A percentile compares a stretch with the other conserved stretches of the same genome.
These are phyloP conservation scores for Scarus forsteni DNA, from an alignment of 2,797 vertebrate species.

Conservation along the genomic window DNA sequence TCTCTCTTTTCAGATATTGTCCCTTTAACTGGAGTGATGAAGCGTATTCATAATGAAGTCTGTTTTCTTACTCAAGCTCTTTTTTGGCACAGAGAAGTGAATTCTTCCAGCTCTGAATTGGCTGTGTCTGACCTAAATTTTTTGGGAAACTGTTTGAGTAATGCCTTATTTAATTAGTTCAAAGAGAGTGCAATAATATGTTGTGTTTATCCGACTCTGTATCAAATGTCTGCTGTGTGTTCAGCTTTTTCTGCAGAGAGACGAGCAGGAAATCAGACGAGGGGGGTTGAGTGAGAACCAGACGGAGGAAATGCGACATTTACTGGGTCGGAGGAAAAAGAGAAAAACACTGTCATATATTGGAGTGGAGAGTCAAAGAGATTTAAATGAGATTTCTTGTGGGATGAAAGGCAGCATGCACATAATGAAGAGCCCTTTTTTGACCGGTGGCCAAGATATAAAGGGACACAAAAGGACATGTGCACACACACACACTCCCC, in stretches of 20 bases:
- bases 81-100: background rate
- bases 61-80: background rate
- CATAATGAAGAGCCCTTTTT: conserved; percentile 55
- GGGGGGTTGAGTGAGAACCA: conserved; percentile 4
- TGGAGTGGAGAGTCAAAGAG: conserved; percentile 30
- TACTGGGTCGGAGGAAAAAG: conserved; percentile 15
- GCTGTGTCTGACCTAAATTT: conserved; percentile 2
- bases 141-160: background rate
- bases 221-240: background rate
- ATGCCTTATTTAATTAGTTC: conserved; percentile 5
- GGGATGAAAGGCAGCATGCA: conserved; percentile 46
- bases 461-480: conserved; percentile 35
- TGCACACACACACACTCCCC: conserved; percentile 12
- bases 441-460: conserved; percentile 49
- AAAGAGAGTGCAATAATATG: conserved; percentile 6
- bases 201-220: background rate
- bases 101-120: background rate
- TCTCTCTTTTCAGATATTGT: no score
- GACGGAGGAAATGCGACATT: conserved; percentile 6
- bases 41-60: conserved; percentile 1
- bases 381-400: conserved; percentile 53
- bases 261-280: background rate
- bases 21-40: conserved; percentile 12
- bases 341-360: conserved; percentile 25
- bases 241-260: background rate